Base-by-base conservation (phyloP, 2,797 vertebrate genomes). In the Steatocranus sp. region DNA sequence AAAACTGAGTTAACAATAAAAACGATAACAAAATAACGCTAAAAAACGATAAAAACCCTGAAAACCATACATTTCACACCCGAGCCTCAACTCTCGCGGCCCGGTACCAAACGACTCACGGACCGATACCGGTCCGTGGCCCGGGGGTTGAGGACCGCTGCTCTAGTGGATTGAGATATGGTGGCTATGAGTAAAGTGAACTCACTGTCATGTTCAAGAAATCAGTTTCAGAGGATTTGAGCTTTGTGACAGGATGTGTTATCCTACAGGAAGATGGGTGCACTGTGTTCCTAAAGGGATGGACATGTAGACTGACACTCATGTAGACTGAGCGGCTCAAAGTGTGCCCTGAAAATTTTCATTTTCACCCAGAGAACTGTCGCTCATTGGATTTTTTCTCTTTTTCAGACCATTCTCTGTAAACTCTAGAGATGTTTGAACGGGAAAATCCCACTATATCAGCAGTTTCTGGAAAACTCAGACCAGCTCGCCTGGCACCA, bases 141-240 rank as follows among this genome's bases (percentile, higher is more conserved):
- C n/a, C n/a, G n/a, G n/a, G n/a, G n/a, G n/a, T n/a, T n/a, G n/a
- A n/a, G n/a, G n/a, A n/a, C n/a, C n/a, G n/a, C n/a, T 25, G 18
- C 66, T 85, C 18, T 63, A 73, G 23, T 82, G 82, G 70, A 77
- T 48, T 81, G 75, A 86, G 73, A 75, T 81, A 68, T 81, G 53
- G 66, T 80, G 46, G 84, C 63, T 78, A 58, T 46, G 66, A 70
- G 41, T 46, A 46, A 15, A 70, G 38, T 30, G 41, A 30, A 30
- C 66, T 30, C 23, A 70, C 27, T 70, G 66, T 46, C 23, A 70
- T 70, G 23, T 46, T 70, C 0, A 70, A 46, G 66, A 46, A 70
- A 70, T 18, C 66, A 70, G 66, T 70, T 70, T 46, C 9, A 46
- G 66, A 46, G 46, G 2, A 70, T 70, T 11, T 53, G 50, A 53